Evolutionary conservation across 2,113 vertebrate genomes (phyloP).

Genomic region (Sinocyclocheilus rhinocerous): DNA sequence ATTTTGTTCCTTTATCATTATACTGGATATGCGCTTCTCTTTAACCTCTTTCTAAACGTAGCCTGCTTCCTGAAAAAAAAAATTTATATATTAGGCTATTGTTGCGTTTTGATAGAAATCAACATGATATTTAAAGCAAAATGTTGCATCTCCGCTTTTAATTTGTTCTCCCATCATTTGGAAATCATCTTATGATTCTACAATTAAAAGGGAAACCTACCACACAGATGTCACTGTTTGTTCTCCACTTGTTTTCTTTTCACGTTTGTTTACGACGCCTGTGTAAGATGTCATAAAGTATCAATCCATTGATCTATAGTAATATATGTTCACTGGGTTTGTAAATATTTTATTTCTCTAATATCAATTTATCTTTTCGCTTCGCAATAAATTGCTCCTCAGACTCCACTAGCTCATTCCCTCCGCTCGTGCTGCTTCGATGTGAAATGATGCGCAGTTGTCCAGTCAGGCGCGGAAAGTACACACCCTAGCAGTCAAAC

Average conservation of each 20-base stretch:
- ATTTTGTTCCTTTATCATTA: background rate
- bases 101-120: background rate
- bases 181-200: background rate
- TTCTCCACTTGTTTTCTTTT: constrained; percentile 18
- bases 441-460: constrained; percentile 2
- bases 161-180: background rate
- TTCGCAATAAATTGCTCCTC: background rate
- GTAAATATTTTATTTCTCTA: background rate
- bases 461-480: constrained; percentile 11
- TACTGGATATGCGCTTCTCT: background rate
- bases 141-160: background rate
- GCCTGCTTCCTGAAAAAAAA: background rate
- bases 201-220: constrained; percentile 9
- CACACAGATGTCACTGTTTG: constrained; percentile 12
- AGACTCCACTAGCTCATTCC: background rate
- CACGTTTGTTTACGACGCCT: background rate
- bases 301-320: background rate
- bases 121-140: background rate
- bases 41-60: background rate
- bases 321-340: background rate
- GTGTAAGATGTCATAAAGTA: constrained; percentile 10
- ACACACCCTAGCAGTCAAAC: constrained; percentile 12
- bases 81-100: background rate
- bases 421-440: background rate
- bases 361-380: background rate